Percentiles rank a stretch among this genome's conserved stretches.
phyloP scores from a whole-genome alignment of 2,797 vertebrate species.

The Acanthis flammea region DNA sequence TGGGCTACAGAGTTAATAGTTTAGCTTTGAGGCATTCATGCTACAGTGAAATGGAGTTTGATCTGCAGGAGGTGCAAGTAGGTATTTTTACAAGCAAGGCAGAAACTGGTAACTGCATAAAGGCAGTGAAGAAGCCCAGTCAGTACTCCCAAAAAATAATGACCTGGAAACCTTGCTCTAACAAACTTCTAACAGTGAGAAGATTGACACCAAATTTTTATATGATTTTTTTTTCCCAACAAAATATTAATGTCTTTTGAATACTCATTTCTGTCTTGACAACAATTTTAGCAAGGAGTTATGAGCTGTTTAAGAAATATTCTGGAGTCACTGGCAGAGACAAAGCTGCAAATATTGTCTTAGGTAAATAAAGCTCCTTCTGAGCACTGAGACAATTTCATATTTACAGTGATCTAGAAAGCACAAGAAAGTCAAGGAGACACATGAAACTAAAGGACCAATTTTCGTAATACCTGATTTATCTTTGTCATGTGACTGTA shows the following conservation, averaged over 20 bases:
- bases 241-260: constrained; percentile 1
- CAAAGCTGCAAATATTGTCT: background rate
- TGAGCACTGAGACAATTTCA: background rate
- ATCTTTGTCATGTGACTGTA: background rate
- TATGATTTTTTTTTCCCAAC: background rate
- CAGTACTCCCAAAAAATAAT: constrained; percentile 6
- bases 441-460: background rate
- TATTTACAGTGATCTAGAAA: background rate
- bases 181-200: background rate
- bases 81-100: background rate
- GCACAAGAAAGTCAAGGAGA: background rate
- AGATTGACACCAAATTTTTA: background rate
- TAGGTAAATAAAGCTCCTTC: background rate
- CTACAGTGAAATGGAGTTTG: background rate
- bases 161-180: background rate
- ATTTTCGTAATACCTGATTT: background rate
- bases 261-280: constrained; percentile 14
- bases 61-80: background rate
- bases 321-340: background rate
- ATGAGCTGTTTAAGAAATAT: background rate
- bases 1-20: background rate
- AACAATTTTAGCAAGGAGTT: background rate
- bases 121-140: background rate
- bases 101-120: background rate
- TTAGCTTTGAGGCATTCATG: background rate